These are phyloP conservation scores for Semotilus atromaculatus DNA, from an alignment of 2,797 vertebrate genomes.

Conservation along the genomic window DNA sequence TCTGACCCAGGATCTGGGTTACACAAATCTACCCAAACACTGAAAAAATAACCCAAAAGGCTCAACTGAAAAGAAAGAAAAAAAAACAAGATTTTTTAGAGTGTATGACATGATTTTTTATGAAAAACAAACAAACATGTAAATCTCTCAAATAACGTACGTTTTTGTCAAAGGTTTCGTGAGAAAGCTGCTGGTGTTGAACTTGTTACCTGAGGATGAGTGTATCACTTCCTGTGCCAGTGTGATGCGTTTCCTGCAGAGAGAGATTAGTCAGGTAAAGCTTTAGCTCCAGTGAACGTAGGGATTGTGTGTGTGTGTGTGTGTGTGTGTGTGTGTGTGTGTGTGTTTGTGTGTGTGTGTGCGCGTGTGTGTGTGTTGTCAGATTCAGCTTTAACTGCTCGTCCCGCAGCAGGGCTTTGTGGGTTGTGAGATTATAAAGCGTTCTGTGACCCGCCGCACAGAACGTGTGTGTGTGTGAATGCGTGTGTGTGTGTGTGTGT, in stretches of 20 bases:
- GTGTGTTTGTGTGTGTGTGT: neutral
- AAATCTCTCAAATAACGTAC: conserved; percentile 59
- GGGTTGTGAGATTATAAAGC: neutral
- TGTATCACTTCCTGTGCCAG: neutral
- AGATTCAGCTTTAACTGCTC: neutral
- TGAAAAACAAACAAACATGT: too few species aligned
- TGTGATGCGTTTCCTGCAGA: neutral
- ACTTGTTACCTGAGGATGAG: neutral
- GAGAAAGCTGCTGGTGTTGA: neutral
- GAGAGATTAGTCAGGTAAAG: neutral
- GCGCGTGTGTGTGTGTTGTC: neutral
- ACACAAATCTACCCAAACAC: too few species aligned
- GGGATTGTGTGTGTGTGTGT: neutral
- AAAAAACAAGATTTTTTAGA: too few species aligned
- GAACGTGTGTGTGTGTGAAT: neutral
- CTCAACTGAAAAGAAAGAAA: too few species aligned
- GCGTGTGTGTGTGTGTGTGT: too few species aligned
- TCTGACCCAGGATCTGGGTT: too few species aligned
- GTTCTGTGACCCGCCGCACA: neutral
- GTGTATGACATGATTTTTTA: too few species aligned
- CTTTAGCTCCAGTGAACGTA: neutral
- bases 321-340: too few species aligned
- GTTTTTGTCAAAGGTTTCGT: neutral
- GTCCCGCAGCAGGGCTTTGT: neutral
- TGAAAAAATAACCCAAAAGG: too few species aligned